A percentile compares a stretch with the other conserved stretches of the same genome.
Conservation (phyloP, 2,888 invertebrate genomes). For the Hirudinaria manillensis region DNA sequence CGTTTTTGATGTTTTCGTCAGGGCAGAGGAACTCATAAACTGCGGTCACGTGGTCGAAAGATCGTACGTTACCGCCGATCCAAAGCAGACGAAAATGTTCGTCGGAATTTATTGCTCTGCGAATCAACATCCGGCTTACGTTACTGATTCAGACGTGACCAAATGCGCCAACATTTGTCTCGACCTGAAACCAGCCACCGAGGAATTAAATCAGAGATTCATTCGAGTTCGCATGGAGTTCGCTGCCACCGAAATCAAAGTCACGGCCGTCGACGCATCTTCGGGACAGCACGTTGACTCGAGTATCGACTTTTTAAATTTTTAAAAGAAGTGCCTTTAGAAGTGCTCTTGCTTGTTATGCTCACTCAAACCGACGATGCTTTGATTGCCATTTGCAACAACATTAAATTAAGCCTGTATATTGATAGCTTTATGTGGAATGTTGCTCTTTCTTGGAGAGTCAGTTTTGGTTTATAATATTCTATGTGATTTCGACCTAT, state of each 20-base stretch:
- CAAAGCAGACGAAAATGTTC: slow-evolving; percentile 56
- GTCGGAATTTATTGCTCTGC: slow-evolving; percentile 59
- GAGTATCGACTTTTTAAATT: slow-evolving; percentile 32
- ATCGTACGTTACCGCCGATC: slow-evolving; percentile 53
- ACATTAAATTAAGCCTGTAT: too few relatives aligned
- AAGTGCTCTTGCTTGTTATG: too few relatives aligned
- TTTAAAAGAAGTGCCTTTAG: background rate
- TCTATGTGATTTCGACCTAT: too few relatives aligned
- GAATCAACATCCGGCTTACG: slow-evolving; percentile 54
- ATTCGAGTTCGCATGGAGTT: slow-evolving; percentile 27
- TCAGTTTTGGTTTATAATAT: too few relatives aligned
- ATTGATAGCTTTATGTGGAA: too few relatives aligned
- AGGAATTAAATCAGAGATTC: background rate
- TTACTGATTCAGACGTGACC: slow-evolving; percentile 58
- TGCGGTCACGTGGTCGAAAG: slow-evolving; percentile 28
- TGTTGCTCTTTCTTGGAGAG: too few relatives aligned
- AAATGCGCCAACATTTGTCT: slow-evolving; percentile 58
- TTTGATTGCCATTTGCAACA: too few relatives aligned
- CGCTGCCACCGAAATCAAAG: slow-evolving; percentile 32
- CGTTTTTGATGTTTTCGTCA: slow-evolving; percentile 30
- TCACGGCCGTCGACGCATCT: slow-evolving; percentile 26
- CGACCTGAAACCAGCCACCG: slow-evolving; percentile 46
- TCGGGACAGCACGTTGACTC: slow-evolving; percentile 29
- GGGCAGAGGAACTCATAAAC: slow-evolving; percentile 24
- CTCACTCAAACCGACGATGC: too few relatives aligned